Evolutionary conservation across 2,113 vertebrate species (phyloP).

Genomic region (Esox niger): DNA sequence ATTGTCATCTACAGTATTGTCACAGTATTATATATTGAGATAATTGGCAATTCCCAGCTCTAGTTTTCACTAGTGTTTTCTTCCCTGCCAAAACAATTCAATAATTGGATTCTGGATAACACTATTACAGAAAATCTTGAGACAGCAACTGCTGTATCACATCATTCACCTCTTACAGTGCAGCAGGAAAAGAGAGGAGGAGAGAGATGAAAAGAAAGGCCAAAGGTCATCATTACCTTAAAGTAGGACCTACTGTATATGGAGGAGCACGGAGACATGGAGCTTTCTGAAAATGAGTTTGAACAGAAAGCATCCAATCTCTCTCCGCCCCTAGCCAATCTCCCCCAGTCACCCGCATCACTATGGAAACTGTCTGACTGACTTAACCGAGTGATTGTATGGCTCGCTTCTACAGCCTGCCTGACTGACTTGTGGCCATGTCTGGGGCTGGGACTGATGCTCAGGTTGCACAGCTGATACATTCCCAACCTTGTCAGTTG

Average conservation of each 20-base stretch:
- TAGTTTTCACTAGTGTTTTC: neutral
- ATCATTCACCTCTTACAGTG: neutral
- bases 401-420: constrained; percentile 62
- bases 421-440: constrained; percentile 62
- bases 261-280: constrained; percentile 36
- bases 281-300: constrained; percentile 60
- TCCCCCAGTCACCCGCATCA: constrained; percentile 68
- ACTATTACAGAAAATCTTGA: neutral
- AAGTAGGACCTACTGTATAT: constrained; percentile 30
- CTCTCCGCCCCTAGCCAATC: constrained; percentile 68
- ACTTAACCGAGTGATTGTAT: constrained; percentile 63
- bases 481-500: constrained; percentile 18
- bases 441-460: constrained; percentile 46
- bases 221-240: constrained; percentile 41
- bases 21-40: too few relatives aligned
- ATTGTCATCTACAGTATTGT: too few relatives aligned
- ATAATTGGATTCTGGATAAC: neutral
- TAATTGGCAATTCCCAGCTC: too few relatives aligned
- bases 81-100: neutral
- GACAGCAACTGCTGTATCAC: constrained; percentile 1
- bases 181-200: neutral
- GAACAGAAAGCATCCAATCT: constrained; percentile 62
- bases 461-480: constrained; percentile 47
- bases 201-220: neutral
- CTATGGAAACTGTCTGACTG: constrained; percentile 73